Evolutionary conservation across 2,888 invertebrate species (phyloP).

Genomic region (Tineola bisselliella): DNA sequence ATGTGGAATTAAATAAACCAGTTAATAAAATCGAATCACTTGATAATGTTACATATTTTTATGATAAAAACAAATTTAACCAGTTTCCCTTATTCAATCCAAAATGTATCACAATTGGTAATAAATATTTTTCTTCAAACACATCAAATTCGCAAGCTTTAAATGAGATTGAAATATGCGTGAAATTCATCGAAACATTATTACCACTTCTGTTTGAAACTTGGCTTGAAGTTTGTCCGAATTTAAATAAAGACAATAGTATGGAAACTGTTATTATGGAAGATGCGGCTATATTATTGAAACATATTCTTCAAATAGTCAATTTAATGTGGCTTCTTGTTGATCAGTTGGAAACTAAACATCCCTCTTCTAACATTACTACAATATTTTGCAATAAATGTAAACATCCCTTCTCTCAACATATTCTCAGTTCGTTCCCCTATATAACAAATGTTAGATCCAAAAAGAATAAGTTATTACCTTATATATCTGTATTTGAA

Average conservation of each 20-base stretch:
- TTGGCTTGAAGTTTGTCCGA: constrained; percentile 82
- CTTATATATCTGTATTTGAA: constrained; percentile 26
- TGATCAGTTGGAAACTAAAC: constrained; percentile 36
- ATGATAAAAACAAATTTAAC: constrained; percentile 34
- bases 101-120: constrained; percentile 38
- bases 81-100: constrained; percentile 41
- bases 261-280: constrained; percentile 63
- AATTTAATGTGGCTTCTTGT: constrained; percentile 65
- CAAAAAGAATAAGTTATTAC: constrained; percentile 24
- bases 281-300: constrained; percentile 73
- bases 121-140: constrained; percentile 50
- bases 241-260: constrained; percentile 37
- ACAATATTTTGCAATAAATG: constrained; percentile 64
- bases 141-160: constrained; percentile 29
- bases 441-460: constrained; percentile 57
- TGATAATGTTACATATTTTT: constrained; percentile 26
- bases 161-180: constrained; percentile 61
- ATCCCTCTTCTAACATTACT: constrained; percentile 46
- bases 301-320: constrained; percentile 71
- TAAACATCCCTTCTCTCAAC: constrained; percentile 59
- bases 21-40: constrained; percentile 19
- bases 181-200: constrained; percentile 72
- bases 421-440: constrained; percentile 69
- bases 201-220: constrained; percentile 84
- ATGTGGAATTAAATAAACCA: constrained; percentile 34